These are phyloP conservation scores for Caerostris extrusa DNA, from an alignment of 1,140 invertebrate genomes.

Conservation along the genomic window DNA sequence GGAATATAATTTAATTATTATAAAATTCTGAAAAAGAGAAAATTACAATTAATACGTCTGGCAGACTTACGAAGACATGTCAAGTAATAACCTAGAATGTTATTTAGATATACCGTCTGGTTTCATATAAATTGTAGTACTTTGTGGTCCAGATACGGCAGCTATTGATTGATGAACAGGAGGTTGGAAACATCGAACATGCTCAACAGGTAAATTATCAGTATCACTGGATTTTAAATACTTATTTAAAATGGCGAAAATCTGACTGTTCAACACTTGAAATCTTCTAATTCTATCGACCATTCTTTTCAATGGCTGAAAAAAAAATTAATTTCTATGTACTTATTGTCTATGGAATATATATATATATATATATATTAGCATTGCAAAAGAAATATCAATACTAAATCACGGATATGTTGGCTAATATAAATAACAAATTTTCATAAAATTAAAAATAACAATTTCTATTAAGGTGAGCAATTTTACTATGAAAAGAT, in stretches of 20 bases:
- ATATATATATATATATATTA: neutral
- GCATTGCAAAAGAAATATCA: neutral
- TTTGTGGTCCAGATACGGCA: conserved; percentile 79
- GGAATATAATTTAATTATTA: conserved; percentile 30
- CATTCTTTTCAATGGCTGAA: conserved; percentile 96
- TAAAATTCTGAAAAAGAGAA: conserved; percentile 31
- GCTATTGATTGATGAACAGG: conserved; percentile 87
- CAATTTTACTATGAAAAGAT: neutral
- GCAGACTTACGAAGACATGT: conserved; percentile 3
- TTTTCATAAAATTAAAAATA: neutral
- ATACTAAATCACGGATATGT: neutral
- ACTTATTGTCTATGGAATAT: neutral
- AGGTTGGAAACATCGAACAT: conserved; percentile 97
- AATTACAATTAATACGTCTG: conserved; percentile 24
- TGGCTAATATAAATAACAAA: neutral
- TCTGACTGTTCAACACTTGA: conserved; percentile 99
- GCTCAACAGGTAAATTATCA: conserved; percentile 94
- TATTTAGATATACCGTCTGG: conserved; percentile 76
- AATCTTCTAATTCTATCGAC: conserved; percentile 98
- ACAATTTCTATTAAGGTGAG: neutral
- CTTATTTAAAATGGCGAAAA: conserved; percentile 98
- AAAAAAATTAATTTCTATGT: conserved; percentile 80
- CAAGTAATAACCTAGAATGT: neutral
- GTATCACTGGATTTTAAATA: conserved; percentile 90
- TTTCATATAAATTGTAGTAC: conserved; percentile 78